phyloP scores from a whole-genome alignment of 2,113 vertebrate genomes.

The Campylomormyrus numenius region DNA sequence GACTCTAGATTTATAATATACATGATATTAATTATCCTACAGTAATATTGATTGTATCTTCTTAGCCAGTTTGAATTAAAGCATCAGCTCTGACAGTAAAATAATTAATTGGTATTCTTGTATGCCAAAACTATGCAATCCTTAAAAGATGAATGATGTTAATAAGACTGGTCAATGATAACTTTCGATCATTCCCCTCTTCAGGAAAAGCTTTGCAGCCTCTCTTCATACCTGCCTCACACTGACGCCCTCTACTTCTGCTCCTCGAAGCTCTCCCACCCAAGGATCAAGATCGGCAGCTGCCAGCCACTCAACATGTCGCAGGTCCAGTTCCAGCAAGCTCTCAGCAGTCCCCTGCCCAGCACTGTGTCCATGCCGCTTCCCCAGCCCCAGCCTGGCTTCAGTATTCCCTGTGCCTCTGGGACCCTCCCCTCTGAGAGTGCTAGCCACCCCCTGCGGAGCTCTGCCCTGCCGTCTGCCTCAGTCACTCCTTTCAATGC shows the following conservation, averaged over 20 bases:
- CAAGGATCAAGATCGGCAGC: neutral
- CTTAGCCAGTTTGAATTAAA: neutral
- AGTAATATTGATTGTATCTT: neutral
- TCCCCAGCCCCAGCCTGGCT: conserved; percentile 65
- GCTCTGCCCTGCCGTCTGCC: conserved; percentile 83
- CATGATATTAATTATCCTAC: neutral
- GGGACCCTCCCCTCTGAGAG: conserved; percentile 85
- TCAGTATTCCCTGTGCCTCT: conserved; percentile 81
- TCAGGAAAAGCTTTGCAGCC: conserved; percentile 58
- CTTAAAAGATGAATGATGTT: neutral
- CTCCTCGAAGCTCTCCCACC: conserved; percentile 28
- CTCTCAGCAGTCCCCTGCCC: conserved; percentile 68
- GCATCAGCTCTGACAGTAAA: neutral
- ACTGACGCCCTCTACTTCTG: neutral
- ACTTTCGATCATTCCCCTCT: conserved; percentile 35
- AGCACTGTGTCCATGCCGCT: conserved; percentile 62
- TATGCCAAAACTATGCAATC: neutral
- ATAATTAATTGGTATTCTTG: neutral
- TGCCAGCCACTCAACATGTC: conserved; percentile 74
- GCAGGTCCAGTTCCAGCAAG: conserved; percentile 85
- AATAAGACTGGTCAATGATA: neutral
- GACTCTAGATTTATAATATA: neutral
- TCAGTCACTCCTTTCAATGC: conserved; percentile 80
- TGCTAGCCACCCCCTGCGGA: conserved; percentile 86
- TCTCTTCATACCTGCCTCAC: conserved; percentile 41